These are phyloP conservation scores for Lasioglossum calceatum DNA, from an alignment of 2,888 invertebrate genomes.

Conservation along the genomic window DNA sequence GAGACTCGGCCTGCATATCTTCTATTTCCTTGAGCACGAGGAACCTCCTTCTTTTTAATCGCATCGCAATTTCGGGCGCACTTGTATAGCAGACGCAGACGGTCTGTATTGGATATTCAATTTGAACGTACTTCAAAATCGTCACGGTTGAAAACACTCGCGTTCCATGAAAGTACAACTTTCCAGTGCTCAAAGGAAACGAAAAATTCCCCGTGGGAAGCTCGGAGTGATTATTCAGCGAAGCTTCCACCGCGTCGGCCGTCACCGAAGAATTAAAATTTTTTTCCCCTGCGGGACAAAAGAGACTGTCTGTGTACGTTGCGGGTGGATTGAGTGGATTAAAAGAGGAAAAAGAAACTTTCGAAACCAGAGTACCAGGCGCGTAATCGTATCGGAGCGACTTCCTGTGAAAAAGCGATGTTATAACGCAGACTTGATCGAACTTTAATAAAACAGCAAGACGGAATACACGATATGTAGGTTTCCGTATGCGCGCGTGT, in stretches of 20 bases:
- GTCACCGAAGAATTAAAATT: constrained; percentile 49
- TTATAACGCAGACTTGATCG: constrained; percentile 29
- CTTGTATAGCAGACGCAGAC: background rate
- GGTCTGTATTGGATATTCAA: constrained; percentile 6
- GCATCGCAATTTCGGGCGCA: background rate
- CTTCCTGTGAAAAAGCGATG: constrained; percentile 3
- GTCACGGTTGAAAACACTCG: background rate
- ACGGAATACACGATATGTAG: background rate
- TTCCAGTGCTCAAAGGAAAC: background rate
- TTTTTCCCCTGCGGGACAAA: constrained; percentile 31
- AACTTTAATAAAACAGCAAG: constrained; percentile 28
- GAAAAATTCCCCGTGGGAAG: constrained; percentile 21
- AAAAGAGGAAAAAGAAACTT: background rate
- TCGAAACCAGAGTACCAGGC: background rate
- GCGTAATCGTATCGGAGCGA: constrained; percentile 13
- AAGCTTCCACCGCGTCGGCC: constrained; percentile 5
- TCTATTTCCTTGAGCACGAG: background rate
- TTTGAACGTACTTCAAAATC: background rate
- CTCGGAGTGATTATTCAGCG: constrained; percentile 15
- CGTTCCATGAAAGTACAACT: constrained; percentile 5
- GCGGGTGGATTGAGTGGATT: background rate
- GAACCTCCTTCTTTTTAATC: background rate
- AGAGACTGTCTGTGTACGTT: constrained; percentile 7
- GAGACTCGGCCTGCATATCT: background rate
- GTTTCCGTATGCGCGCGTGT: background rate